A percentile compares a stretch with the other conserved stretches of the same genome.
These are phyloP conservation scores for Masnerella sp. DNA, from an alignment of 2,888 invertebrate species.

Conservation along the genomic window DNA sequence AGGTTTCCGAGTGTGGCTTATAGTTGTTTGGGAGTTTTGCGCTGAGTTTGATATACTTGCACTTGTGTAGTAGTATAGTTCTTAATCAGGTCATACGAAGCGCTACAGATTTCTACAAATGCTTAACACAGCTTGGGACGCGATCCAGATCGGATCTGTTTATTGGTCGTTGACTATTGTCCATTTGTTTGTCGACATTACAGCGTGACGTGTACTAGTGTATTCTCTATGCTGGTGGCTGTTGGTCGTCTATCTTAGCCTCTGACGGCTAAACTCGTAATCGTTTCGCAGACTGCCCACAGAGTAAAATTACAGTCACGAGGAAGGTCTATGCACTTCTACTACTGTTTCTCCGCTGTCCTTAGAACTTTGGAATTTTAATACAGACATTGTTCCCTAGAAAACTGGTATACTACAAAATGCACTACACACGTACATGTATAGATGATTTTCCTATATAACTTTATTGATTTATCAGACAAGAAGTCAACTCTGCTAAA, in stretches of 20 bases:
- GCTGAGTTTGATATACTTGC: constrained; percentile 36
- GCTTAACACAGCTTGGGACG: constrained; percentile 47
- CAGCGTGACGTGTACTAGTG: constrained; percentile 44
- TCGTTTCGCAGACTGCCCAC: constrained; percentile 55
- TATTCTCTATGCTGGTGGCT: constrained; percentile 50
- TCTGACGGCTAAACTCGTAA: constrained; percentile 58
- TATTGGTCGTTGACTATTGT: constrained; percentile 61
- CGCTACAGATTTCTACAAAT: constrained; percentile 43
- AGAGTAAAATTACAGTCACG: constrained; percentile 53
- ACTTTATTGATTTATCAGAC: too few relatives aligned
- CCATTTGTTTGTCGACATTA: constrained; percentile 60
- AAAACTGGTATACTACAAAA: constrained; percentile 27
- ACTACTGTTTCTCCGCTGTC: constrained; percentile 45
- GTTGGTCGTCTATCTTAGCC: constrained; percentile 54
- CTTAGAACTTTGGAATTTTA: constrained; percentile 59
- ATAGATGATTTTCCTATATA: too few relatives aligned
- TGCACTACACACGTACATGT: too few relatives aligned
- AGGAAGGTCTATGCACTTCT: constrained; percentile 49
- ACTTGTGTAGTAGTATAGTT: constrained; percentile 34
- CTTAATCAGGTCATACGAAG: constrained; percentile 48
- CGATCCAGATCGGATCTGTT: constrained; percentile 57
- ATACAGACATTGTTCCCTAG: constrained; percentile 53
- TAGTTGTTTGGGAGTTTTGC: constrained; percentile 10
- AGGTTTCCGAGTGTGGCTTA: too few relatives aligned
- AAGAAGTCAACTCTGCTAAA: too few relatives aligned